Evolutionary conservation across 2,888 invertebrate genomes (phyloP).

Genomic region (Stegophylla sp.): DNA sequence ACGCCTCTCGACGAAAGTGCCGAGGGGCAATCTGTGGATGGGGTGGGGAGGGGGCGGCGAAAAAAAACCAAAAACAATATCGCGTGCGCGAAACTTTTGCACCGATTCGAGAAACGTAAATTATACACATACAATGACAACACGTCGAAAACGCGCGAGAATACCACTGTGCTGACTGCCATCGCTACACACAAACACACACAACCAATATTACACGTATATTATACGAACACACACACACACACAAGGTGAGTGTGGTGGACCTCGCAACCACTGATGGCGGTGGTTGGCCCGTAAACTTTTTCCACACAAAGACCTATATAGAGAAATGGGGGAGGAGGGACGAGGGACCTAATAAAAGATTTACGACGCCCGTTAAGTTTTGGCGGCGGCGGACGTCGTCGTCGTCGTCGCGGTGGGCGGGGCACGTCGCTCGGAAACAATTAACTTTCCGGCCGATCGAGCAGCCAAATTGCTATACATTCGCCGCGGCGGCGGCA

Average conservation of each 20-base stretch:
- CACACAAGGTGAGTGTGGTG: background rate
- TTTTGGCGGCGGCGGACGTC: too few relatives aligned
- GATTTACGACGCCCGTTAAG: constrained; percentile 57
- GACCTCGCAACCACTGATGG: background rate
- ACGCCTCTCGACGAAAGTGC: background rate
- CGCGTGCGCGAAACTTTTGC: constrained; percentile 10
- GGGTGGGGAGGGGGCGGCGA: background rate
- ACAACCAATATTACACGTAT: too few relatives aligned
- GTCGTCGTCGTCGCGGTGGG: background rate
- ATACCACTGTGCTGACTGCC: too few relatives aligned
- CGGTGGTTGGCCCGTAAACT: constrained; percentile 31
- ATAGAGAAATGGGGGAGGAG: too few relatives aligned
- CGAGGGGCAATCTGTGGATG: too few relatives aligned
- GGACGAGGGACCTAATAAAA: constrained; percentile 43
- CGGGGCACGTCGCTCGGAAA: constrained; percentile 48
- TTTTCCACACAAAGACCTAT: constrained; percentile 9
- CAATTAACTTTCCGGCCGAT: constrained; percentile 57
- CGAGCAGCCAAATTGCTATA: constrained; percentile 56
- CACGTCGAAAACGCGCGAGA: too few relatives aligned
- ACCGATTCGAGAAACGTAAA: constrained; percentile 22
- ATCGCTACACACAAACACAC: too few relatives aligned
- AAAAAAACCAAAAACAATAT: background rate
- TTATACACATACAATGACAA: too few relatives aligned
- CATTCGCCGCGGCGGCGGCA: too few relatives aligned
- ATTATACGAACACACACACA: too few relatives aligned